These are phyloP conservation scores for Loxodonta africana DNA, from an alignment of 2,113 vertebrate species.

Conservation along the genomic window DNA sequence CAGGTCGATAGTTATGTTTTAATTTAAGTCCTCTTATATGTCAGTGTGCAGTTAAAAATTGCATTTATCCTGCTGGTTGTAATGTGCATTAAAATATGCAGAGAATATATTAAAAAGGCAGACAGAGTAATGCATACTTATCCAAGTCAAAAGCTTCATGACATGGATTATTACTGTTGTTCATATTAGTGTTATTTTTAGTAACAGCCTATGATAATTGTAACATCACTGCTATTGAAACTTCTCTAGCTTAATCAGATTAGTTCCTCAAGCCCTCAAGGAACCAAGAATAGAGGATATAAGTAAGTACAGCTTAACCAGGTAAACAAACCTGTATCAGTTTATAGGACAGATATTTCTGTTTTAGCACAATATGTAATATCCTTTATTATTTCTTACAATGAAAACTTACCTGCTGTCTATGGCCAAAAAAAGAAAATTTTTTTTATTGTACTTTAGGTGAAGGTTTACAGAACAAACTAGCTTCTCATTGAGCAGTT, in stretches of 20 bases:
- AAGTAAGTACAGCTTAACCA: not conserved
- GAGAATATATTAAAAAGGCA: not conserved
- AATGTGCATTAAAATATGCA: not conserved
- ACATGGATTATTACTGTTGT: not conserved
- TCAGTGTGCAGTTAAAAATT: not conserved
- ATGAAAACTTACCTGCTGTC: not conserved
- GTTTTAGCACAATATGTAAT: not conserved
- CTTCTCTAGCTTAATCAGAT: not conserved
- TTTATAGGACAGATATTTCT: not conserved
- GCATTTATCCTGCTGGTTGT: not conserved
- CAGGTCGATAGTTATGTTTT: not conserved
- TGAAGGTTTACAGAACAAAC: too few relatives aligned
- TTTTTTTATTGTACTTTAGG: too few relatives aligned
- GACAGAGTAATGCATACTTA: not conserved
- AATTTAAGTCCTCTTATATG: not conserved
- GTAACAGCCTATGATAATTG: not conserved
- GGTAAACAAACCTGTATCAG: not conserved
- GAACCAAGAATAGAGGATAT: not conserved
- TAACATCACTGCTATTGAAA: not conserved
- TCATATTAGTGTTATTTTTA: not conserved
- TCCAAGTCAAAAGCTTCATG: not conserved
- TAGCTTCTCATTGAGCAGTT: too few relatives aligned
- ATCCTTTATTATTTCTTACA: not conserved
- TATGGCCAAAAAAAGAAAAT: not conserved
- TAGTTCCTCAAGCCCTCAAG: not conserved